Percentiles rank a stretch among this genome's conserved stretches.
Evolutionary conservation across 2,797 vertebrate genomes (phyloP).

Genomic region (Discoglossus pictus): DNA sequence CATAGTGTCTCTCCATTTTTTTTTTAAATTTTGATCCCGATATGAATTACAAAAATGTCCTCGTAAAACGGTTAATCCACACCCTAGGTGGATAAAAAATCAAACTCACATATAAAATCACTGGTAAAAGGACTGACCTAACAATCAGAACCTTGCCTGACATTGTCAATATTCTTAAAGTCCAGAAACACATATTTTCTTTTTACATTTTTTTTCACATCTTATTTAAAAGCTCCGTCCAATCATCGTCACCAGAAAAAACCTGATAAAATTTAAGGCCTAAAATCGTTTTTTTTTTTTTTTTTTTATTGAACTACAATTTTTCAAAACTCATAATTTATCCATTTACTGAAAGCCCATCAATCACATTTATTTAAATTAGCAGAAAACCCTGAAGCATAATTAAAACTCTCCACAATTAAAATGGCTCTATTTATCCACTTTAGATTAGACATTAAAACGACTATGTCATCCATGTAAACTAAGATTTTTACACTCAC

Average conservation of each 20-base stretch:
- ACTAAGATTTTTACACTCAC: background rate
- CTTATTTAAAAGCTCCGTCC: background rate
- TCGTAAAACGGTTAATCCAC: background rate
- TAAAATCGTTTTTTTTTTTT: background rate
- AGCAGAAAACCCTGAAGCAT: background rate
- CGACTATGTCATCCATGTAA: background rate
- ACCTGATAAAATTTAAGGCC: background rate
- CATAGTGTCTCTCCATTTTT: background rate
- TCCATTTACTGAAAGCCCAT: background rate
- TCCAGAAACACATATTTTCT: background rate
- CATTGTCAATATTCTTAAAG: background rate
- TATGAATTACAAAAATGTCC: background rate
- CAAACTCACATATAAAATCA: background rate
- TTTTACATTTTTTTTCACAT: background rate
- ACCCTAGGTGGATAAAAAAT: background rate
- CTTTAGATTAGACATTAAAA: background rate
- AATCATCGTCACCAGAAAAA: background rate
- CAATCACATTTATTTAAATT: background rate
- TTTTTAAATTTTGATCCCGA: background rate
- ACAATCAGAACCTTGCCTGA: background rate
- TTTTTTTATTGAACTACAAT: background rate
- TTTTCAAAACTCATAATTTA: background rate
- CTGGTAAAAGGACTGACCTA: background rate
- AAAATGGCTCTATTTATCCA: background rate
- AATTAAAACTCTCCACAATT: background rate